Percentiles rank a stretch among this genome's conserved stretches.
Evolutionary conservation across 2,113 vertebrate genomes (phyloP).

Genomic region (Rattus rattus): DNA sequence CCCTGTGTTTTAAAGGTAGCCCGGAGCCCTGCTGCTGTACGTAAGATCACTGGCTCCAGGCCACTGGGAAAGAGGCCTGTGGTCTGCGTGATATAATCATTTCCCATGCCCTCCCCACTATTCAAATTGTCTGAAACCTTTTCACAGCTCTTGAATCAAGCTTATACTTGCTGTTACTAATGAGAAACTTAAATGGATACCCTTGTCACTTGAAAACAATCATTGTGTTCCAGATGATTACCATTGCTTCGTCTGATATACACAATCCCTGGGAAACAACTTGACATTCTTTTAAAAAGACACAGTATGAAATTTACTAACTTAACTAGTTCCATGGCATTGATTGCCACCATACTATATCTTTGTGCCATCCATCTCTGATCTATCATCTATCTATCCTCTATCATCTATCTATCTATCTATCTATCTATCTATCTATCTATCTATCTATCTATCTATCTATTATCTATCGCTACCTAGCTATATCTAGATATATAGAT

Average conservation of each 20-base stretch:
- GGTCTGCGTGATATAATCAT: slow-evolving; percentile 46
- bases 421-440: background rate
- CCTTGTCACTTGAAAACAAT: slow-evolving; percentile 62
- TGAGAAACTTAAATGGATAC: slow-evolving; percentile 61
- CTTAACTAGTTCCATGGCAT: background rate
- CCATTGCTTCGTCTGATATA: background rate
- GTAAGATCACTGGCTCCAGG: background rate
- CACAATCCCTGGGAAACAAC: background rate
- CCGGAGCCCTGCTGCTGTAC: slow-evolving; percentile 52
- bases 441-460: no score
- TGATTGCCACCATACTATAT: no score
- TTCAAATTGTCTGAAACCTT: slow-evolving; percentile 60
- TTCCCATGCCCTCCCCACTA: background rate
- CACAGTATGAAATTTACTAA: background rate
- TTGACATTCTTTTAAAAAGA: background rate
- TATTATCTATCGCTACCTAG: no score
- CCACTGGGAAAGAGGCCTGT: slow-evolving; percentile 40
- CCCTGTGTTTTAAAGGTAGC: slow-evolving; percentile 69
- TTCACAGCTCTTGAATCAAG: slow-evolving; percentile 40
- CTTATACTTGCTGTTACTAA: slow-evolving; percentile 67
- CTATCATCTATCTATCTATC: background rate
- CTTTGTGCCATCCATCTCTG: background rate
- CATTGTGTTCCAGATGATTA: slow-evolving; percentile 22
- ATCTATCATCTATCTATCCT: background rate
- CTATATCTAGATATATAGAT: no score